Base-by-base conservation (phyloP, 2,113 vertebrate genomes). In the Lampris incognitus region DNA sequence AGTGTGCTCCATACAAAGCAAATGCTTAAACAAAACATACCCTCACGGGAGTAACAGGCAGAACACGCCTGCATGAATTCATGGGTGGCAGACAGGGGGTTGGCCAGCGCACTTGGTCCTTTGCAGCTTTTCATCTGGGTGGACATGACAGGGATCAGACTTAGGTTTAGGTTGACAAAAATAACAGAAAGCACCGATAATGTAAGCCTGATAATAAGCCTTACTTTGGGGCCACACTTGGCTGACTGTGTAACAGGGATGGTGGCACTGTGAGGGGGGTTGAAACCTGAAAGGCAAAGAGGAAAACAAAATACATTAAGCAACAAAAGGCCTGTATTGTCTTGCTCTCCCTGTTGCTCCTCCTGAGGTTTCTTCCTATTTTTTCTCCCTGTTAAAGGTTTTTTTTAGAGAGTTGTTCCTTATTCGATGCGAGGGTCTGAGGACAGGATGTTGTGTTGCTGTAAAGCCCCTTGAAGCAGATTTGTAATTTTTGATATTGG, bases 41-140 rank as follows among this genome's bases (percentile, higher is more conserved):
- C 97, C 94, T 89, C 93, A 84, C 94, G 95, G 42, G 94, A 94
- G 75, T 95, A 98, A 92, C 98, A 99, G 76, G 92, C 85, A 11
- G 94, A 91, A 88, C 98, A 99, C 69, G 96, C 97, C 92, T 96
- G 97, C 88, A 95, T 95, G 92, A 99, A 99, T 66, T 97, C 76
- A 0, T 99, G 97, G 42, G 96, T 97, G 83, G 94, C 84, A 0
- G 94, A 93, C 84, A 99, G 83, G 0, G 96, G 95, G 78, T 98
- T 96, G 59, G 8, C 64, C 2, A 5, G n/a, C 4, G 91, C 86
- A 84, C 82, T 89, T 67, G 66, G 83, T 24, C 76, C 81, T 88
- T 89, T 82, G 84, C 82, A 66, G 76, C 90, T 91, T 89, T 88
- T 74, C 74, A 81, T 78, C 79, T 86, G 46, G 10, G 64, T 60